Evolutionary conservation across 2,888 invertebrate species (phyloP), one percentile per base, ranked within the genome.

Genomic region (Polymixis flavicincta): DNA sequence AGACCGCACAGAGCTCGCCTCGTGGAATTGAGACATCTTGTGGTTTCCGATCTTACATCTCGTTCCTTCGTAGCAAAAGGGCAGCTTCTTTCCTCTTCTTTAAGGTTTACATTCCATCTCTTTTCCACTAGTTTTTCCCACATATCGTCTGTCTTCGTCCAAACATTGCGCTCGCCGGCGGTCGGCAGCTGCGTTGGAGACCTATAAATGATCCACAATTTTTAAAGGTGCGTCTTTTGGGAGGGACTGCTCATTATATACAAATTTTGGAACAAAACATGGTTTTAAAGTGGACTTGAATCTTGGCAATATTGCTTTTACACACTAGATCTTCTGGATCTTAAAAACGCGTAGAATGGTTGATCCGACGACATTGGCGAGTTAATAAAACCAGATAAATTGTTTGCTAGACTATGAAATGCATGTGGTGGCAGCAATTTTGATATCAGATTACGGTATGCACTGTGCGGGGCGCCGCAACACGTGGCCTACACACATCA

Each of bases 1-100:
- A 92, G 96, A 95, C 96, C 96, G 95, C 96, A 96, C 96, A 96
- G 94, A 92, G 92, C 93, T 95, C 90, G 93, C 92, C 94, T 95
- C 94, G 93, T 95, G 95, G 96, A 96, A 96, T 96, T 96, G 95
- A 96, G 96, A 96, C 96, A 96, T 96, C 96, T 96, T 96, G 96
- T 96, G 96, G 96, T 96, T 96, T 96, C 95, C 95, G 95, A 96
- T 96, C 93, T 89, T 89, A 86, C 91, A 90, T 96, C 96, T 91
- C 93, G 93, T 93, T 96, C 92, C 87, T 86, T 88, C 96, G 86
- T 86, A 87, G 80, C 78, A 84, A 87, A 90, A 84, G 84, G 88
- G 87, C 88, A 85, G 88, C 89, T 89, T 92, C 95, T 92, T 93
- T 96, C 95, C 95, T 94, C 92, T 92, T 96, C 96, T 92, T 91